Base-by-base conservation (phyloP, 2,113 vertebrate species). In the Zeus faber region DNA sequence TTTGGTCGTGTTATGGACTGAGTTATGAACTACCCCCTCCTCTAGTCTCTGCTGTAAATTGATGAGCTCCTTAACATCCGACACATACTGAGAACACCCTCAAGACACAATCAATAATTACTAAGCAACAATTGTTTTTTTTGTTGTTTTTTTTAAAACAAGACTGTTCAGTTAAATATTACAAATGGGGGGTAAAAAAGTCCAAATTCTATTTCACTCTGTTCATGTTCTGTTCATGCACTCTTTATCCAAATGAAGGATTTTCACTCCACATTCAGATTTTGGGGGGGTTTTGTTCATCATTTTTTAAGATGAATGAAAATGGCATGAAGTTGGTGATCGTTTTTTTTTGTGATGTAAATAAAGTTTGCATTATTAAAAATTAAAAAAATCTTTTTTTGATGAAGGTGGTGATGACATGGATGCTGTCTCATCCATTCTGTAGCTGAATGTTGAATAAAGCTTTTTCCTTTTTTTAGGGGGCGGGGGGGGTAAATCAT, bases 311-410 rank as follows among this genome's bases (percentile, higher is more conserved):
- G 80, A 74, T 84, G 35, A 65, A 85, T 74, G 77, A 87, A 92
- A 92, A 96, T 92, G 91, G 92, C 94, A 98, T 97, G 93, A 94
- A 81, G 87, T 90, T 89, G 90, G n/a, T n/a, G 49, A 88, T 85
- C 87, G 45, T 67, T 95, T 81, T 92, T 92, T 86, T 93, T 82
- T 89, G 91, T 76, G 20, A 10, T 83, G 91, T 98, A 96, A 98
- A 99, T 99, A 97, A 93, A 93, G 89, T 94, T 95, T 93, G 87
- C 91, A 87, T 92, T 93, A 93, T 67, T 82, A 66, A 88, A 76
- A 80, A 8, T 33, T 14, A 37, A 14, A 37, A 37, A 37, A 43
- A 55, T 29, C 54, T 69, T 58, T 62, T 57, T 72, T 20, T 16
- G 21, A 56, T n/a, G 37, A 60, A 18, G 16, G 35, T 20, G 46